phyloP scores from a whole-genome alignment of 1,140 invertebrate genomes.

The Cydia fagiglandana region DNA sequence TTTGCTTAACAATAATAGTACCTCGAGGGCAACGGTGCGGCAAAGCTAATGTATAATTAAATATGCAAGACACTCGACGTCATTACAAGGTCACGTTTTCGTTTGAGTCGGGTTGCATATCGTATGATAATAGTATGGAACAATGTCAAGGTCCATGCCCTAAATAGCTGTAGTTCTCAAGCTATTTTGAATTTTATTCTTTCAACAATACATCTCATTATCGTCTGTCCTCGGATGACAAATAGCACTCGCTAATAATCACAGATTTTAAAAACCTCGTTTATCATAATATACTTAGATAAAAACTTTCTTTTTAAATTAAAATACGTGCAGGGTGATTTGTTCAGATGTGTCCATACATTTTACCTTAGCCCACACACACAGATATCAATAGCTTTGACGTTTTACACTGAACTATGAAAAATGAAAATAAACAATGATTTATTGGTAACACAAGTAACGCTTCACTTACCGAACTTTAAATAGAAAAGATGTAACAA shows the following conservation, averaged over 20 bases:
- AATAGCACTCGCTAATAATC: not conserved
- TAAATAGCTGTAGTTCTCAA: not conserved
- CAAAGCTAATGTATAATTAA: conserved; percentile 14
- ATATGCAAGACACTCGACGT: conserved; percentile 5
- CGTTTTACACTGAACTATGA: too few species aligned
- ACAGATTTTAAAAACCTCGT: too few species aligned
- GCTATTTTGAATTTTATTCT: not conserved
- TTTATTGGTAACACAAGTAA: too few species aligned
- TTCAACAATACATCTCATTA: not conserved
- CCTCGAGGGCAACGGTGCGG: not conserved
- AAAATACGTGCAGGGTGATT: not conserved
- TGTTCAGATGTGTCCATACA: not conserved
- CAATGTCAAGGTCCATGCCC: conserved; percentile 8
- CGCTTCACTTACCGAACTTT: too few species aligned
- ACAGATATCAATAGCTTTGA: too few species aligned
- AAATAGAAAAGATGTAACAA: not conserved
- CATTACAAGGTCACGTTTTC: conserved; percentile 4
- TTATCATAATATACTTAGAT: too few species aligned
- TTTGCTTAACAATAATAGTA: not conserved
- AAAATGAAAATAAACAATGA: too few species aligned
- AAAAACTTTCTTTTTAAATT: too few species aligned
- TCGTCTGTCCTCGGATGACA: not conserved
- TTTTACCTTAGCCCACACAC: too few species aligned
- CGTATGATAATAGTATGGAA: conserved; percentile 10
- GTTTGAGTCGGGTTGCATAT: not conserved